phyloP scores from a whole-genome alignment of 2,888 invertebrate genomes.

The Rosalia funebris region DNA sequence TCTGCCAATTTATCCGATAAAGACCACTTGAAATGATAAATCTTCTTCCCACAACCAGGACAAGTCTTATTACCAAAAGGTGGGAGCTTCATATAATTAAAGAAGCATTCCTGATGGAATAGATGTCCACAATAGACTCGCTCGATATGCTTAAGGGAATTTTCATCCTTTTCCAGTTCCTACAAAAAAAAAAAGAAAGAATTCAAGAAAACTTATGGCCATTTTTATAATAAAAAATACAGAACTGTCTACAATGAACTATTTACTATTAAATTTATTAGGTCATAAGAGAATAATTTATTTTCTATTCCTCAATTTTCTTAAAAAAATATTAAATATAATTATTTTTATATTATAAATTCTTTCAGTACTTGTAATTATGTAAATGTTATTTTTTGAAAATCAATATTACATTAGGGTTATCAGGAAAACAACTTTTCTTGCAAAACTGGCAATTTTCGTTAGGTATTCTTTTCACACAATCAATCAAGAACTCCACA shows the following conservation, averaged over 20 bases:
- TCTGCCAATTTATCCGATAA: constrained; percentile 76
- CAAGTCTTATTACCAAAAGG: constrained; percentile 82
- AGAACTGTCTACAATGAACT: background rate
- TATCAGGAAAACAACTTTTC: constrained; percentile 69
- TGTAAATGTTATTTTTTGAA: no score
- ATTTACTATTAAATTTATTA: no score
- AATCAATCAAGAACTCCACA: constrained; percentile 70
- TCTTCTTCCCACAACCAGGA: constrained; percentile 69
- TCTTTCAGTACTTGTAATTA: no score
- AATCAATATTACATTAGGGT: constrained; percentile 67
- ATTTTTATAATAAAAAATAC: background rate
- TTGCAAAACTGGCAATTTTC: constrained; percentile 75
- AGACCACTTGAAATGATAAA: constrained; percentile 80
- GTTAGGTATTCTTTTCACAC: constrained; percentile 70
- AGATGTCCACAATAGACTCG: constrained; percentile 79
- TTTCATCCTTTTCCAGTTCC: constrained; percentile 69
- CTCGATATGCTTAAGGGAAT: constrained; percentile 71
- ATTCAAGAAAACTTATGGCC: background rate
- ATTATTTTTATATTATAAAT: no score
- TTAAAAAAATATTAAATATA: no score
- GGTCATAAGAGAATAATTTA: no score
- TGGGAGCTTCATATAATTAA: constrained; percentile 75
- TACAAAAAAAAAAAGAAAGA: constrained; percentile 51
- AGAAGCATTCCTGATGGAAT: constrained; percentile 76
- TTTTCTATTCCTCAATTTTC: no score